These are phyloP conservation scores for Echinometra lucunter DNA, from an alignment of 53 echinoderm and acorn worm genomes.

Conservation along the genomic window DNA sequence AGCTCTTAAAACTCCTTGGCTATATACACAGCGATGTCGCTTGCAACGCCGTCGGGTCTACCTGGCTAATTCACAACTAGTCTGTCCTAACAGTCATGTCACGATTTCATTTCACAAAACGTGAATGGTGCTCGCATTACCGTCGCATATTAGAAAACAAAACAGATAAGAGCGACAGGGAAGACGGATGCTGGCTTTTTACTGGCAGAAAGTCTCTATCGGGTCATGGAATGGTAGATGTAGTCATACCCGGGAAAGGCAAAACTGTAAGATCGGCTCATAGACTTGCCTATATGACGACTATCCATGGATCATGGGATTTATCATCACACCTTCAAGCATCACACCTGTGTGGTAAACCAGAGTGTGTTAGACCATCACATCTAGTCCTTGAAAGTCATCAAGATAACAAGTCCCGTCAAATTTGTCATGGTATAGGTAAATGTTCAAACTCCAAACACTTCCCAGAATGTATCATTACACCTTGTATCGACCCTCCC, in stretches of 20 bases:
- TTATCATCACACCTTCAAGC: background rate
- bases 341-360: background rate
- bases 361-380: background rate
- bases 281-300: background rate
- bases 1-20: too few relatives aligned
- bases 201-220: background rate
- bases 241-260: background rate
- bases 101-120: background rate
- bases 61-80: too few relatives aligned
- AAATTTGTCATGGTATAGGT: constrained; percentile 1
- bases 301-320: background rate
- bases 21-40: too few relatives aligned
- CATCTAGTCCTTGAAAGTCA: background rate
- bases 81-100: background rate
- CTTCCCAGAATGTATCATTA: background rate
- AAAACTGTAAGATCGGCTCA: constrained; percentile 11
- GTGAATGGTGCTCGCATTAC: background rate
- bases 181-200: background rate
- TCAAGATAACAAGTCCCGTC: background rate
- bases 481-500: background rate
- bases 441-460: background rate
- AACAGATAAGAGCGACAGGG: background rate
- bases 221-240: background rate
- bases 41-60: too few relatives aligned
- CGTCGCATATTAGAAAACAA: background rate